A percentile compares a stretch with the other conserved stretches of the same genome.
Evolutionary conservation across 1,140 invertebrate genomes (phyloP).

Genomic region (Bombus superbus): DNA sequence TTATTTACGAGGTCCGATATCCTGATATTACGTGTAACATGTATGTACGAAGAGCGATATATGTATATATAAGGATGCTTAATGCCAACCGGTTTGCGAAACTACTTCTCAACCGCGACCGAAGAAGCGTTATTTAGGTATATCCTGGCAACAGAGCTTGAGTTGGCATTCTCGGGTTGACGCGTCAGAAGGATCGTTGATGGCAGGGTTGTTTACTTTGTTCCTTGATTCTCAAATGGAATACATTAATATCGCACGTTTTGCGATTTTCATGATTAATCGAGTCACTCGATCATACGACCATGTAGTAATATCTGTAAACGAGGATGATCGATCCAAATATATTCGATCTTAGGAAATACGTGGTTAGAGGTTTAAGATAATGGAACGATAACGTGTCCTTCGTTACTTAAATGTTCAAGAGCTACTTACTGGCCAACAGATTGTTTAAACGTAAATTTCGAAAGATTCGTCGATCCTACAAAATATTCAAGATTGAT

Average conservation of each 20-base stretch:
- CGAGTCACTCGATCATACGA: not conserved
- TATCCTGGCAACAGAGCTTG: no score
- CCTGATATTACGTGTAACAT: not conserved
- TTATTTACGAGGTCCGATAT: not conserved
- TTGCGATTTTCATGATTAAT: not conserved
- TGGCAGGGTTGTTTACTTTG: not conserved
- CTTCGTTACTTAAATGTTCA: not conserved
- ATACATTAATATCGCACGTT: not conserved
- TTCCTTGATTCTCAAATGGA: not conserved
- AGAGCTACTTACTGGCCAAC: not conserved
- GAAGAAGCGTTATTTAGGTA: not conserved
- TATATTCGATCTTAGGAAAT: not conserved
- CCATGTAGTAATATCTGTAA: not conserved
- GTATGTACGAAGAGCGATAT: not conserved
- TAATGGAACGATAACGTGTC: not conserved
- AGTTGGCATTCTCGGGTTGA: not conserved
- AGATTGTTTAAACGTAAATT: not conserved
- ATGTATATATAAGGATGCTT: no score
- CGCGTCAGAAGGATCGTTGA: not conserved
- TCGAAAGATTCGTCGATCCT: not conserved
- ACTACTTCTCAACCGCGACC: not conserved
- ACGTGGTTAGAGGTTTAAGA: not conserved
- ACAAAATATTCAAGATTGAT: not conserved
- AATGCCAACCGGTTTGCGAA: not conserved
- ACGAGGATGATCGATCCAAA: not conserved